Evolutionary conservation across 2,888 invertebrate genomes (phyloP).

Genomic region (Leucophenga montana): DNA sequence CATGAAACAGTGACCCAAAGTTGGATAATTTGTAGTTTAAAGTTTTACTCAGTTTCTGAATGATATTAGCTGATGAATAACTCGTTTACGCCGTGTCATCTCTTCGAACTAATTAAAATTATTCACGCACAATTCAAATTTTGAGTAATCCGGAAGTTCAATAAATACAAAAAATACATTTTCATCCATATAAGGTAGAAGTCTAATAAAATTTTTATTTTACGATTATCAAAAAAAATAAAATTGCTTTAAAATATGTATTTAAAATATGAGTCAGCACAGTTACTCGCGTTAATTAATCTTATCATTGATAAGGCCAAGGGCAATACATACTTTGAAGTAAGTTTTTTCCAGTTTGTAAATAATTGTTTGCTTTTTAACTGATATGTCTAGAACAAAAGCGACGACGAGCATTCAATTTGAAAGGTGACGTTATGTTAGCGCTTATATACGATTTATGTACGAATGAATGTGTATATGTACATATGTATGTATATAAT

Average conservation of each 20-base stretch:
- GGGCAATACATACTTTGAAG: slow-evolving; percentile 41
- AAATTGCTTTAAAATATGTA: not conserved
- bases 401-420: not conserved
- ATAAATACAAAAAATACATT: no score
- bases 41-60: no score
- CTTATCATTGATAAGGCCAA: slow-evolving; percentile 66
- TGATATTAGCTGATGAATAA: no score
- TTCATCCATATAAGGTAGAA: no score
- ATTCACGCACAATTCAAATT: no score
- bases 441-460: not conserved
- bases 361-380: slow-evolving; percentile 6
- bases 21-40: no score
- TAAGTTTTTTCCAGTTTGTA: not conserved
- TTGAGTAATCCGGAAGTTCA: no score
- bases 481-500: not conserved
- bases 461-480: not conserved
- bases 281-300: slow-evolving; percentile 50
- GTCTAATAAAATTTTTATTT: no score
- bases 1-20: no score
- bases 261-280: slow-evolving; percentile 48
- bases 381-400: slow-evolving; percentile 19
- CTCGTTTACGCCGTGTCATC: no score
- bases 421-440: not conserved
- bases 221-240: no score
- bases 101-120: no score